Evolutionary conservation across 2,888 invertebrate species (phyloP).

Genomic region (Criorhina ranunculi): DNA sequence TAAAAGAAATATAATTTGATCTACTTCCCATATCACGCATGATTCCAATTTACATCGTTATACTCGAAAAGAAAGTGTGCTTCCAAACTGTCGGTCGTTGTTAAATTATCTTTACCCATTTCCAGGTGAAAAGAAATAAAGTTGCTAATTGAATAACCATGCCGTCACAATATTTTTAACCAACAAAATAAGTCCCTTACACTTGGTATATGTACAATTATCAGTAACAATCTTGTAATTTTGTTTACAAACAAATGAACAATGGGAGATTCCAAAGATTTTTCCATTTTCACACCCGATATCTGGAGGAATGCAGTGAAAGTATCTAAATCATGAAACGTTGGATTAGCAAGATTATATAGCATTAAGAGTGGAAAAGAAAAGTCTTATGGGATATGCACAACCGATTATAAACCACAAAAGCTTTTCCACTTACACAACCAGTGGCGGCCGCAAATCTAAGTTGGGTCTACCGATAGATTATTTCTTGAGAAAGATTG

Average conservation of each 20-base stretch:
- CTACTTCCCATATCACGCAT: neutral
- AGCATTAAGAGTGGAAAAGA: neutral
- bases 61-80: slow-evolving; percentile 27
- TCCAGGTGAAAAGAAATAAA: neutral
- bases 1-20: neutral
- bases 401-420: neutral
- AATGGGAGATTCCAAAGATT: neutral
- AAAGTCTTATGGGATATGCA: neutral
- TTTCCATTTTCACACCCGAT: neutral
- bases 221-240: neutral
- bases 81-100: neutral
- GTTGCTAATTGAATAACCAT: slow-evolving; percentile 30
- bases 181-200: neutral
- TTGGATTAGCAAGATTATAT: slow-evolving; percentile 17
- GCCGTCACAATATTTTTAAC: neutral
- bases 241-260: slow-evolving; percentile 10
- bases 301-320: slow-evolving; percentile 16
- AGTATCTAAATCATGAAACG: slow-evolving; percentile 11
- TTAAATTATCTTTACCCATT: neutral
- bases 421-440: slow-evolving; percentile 5
- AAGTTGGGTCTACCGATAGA: neutral
- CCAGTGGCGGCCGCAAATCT: neutral
- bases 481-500: neutral
- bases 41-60: neutral
- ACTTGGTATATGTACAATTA: no score